These are phyloP conservation scores for Probosciger aterrimus DNA, from an alignment of 2,113 vertebrate genomes.

Conservation along the genomic window DNA sequence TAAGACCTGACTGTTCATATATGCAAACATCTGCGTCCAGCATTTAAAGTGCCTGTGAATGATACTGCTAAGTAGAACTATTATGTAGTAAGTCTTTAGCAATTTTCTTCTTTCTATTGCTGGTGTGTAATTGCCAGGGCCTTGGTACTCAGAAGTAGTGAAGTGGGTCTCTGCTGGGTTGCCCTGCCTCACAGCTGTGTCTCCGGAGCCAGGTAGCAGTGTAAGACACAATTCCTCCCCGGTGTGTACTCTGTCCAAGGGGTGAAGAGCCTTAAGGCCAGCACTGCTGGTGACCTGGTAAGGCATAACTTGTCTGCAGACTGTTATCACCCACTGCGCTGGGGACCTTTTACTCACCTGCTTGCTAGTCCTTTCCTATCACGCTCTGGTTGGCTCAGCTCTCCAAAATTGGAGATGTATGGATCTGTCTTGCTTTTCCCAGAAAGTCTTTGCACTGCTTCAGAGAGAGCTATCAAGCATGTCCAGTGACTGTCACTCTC, in stretches of 20 bases:
- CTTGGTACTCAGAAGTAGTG: accelerated
- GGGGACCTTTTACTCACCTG: neutral
- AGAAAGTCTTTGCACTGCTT: conserved; percentile 1
- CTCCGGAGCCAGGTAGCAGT: neutral
- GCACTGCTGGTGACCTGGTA: neutral
- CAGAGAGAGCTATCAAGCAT: conserved; percentile 57
- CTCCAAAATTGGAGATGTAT: neutral
- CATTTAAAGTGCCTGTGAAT: neutral
- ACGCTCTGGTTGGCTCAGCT: neutral
- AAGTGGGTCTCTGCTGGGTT: neutral
- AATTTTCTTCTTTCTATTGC: neutral
- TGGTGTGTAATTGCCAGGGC: neutral
- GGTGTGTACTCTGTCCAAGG: neutral
- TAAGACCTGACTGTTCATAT: neutral
- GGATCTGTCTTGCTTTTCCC: conserved; percentile 24
- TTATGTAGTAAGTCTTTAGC: neutral
- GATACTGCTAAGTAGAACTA: neutral
- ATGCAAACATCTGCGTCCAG: neutral
- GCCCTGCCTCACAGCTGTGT: accelerated
- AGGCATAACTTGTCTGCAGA: neutral
- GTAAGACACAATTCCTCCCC: neutral
- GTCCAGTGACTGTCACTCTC: conserved; percentile 42
- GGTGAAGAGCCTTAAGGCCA: neutral
- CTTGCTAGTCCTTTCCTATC: neutral
- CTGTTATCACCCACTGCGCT: neutral